phyloP scores from a whole-genome alignment of 2,888 invertebrate genomes.

The Agonopterix heracliana region DNA sequence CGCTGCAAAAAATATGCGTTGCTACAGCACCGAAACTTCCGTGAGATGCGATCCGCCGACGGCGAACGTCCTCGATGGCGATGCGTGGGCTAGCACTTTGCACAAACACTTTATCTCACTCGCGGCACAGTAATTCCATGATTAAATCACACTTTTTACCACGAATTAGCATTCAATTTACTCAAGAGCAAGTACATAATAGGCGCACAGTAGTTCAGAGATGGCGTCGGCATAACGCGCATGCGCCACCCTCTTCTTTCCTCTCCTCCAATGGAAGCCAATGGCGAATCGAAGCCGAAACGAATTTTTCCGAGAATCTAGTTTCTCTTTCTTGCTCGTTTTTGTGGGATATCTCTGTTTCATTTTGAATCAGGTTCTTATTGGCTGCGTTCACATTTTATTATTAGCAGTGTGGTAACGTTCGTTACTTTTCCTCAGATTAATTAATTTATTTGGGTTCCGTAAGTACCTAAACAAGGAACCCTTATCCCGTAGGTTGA shows the following conservation, averaged over 20 bases:
- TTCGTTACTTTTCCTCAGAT: no score
- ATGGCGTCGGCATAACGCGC: slow-evolving; percentile 77
- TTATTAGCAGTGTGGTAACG: no score
- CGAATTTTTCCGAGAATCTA: slow-evolving; percentile 38
- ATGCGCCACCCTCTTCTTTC: slow-evolving; percentile 69
- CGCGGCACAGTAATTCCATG: slow-evolving; percentile 50
- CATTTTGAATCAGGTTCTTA: slow-evolving; percentile 6
- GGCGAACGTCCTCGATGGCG: slow-evolving; percentile 36
- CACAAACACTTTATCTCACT: slow-evolving; percentile 47
- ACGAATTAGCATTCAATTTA: slow-evolving; percentile 52
- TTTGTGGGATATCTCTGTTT: slow-evolving; percentile 20
- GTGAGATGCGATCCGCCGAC: slow-evolving; percentile 55
- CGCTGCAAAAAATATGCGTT: slow-evolving; percentile 74
- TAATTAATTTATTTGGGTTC: no score
- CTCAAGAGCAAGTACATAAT: slow-evolving; percentile 55
- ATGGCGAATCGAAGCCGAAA: slow-evolving; percentile 46
- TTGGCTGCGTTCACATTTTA: neutral
- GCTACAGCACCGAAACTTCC: slow-evolving; percentile 61
- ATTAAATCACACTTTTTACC: slow-evolving; percentile 49
- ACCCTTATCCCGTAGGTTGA: no score
- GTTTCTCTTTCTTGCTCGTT: slow-evolving; percentile 19
- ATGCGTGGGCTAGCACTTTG: slow-evolving; percentile 34
- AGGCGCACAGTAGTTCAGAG: slow-evolving; percentile 66
- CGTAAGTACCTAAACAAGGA: no score
- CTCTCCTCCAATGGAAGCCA: slow-evolving; percentile 56